Evolutionary conservation across 35 echinoderm and acorn worm genomes (phyloP).

Genomic region (Hemicentrotus pulcherrimus): DNA sequence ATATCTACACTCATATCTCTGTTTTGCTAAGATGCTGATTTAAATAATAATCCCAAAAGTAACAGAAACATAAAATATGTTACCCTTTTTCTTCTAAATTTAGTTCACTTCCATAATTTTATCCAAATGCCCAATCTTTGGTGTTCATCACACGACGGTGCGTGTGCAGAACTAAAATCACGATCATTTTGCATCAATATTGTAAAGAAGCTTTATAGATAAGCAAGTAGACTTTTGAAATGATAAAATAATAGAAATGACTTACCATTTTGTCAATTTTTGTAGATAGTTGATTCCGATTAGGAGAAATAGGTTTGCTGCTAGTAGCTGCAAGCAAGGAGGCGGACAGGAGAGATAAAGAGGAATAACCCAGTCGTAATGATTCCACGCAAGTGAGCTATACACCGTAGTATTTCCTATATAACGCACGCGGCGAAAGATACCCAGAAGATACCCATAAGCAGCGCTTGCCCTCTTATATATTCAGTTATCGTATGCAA

Average conservation of each 20-base stretch:
- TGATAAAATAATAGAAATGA: background rate
- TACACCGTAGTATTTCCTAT: background rate
- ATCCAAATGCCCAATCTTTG: background rate
- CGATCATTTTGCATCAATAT: background rate
- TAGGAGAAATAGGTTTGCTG: background rate
- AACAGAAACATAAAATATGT: background rate
- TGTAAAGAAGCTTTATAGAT: background rate
- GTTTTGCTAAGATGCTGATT: background rate
- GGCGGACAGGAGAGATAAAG: background rate
- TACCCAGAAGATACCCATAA: slow-evolving; percentile 40
- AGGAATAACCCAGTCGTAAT: slow-evolving; percentile 23
- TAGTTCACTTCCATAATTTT: background rate
- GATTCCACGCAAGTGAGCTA: background rate
- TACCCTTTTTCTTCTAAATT: background rate
- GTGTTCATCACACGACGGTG: background rate
- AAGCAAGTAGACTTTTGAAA: background rate
- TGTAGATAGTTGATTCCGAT: background rate
- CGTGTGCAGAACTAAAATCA: background rate
- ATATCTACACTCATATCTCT: background rate
- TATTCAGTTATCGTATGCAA: slow-evolving; percentile 40
- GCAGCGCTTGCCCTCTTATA: slow-evolving; percentile 36
- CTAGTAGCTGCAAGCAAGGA: background rate
- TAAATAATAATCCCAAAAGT: background rate
- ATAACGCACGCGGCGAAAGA: slow-evolving; percentile 42
- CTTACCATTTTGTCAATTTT: slow-evolving; percentile 13